Evolutionary conservation across 2,888 invertebrate genomes (phyloP).

Genomic region (Patella caerulea): DNA sequence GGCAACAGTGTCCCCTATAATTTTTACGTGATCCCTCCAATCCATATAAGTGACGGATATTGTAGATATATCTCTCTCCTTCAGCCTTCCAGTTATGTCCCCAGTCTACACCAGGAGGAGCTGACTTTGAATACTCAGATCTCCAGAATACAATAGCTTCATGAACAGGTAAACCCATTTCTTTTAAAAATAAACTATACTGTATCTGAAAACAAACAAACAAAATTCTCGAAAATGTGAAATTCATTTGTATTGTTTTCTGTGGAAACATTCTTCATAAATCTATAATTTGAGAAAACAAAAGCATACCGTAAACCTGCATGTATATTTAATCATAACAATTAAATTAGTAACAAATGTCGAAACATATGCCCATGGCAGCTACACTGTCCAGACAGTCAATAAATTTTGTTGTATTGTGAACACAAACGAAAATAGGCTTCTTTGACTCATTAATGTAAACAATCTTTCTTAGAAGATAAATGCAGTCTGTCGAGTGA

Average conservation of each 20-base stretch:
- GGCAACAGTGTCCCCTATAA: slow-evolving; percentile 78
- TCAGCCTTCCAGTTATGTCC: slow-evolving; percentile 75
- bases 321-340: no score
- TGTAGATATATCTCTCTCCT: slow-evolving; percentile 76
- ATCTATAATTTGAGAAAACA: not conserved
- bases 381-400: no score
- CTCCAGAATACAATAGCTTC: slow-evolving; percentile 80
- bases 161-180: slow-evolving; percentile 79
- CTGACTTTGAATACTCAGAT: slow-evolving; percentile 76
- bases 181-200: slow-evolving; percentile 81
- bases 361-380: no score
- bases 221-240: not conserved
- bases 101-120: slow-evolving; percentile 74
- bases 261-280: no score
- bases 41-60: slow-evolving; percentile 82
- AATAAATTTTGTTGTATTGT: no score
- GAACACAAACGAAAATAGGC: no score
- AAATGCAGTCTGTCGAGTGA: no score
- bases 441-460: no score
- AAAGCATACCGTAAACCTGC: not conserved
- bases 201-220: slow-evolving; percentile 71
- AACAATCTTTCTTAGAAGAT: no score
- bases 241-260: no score
- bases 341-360: no score
- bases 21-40: slow-evolving; percentile 79